Evolutionary conservation across 2,888 invertebrate species (phyloP), one percentile per base, ranked within the genome.

Genomic region (Nemotelus nigrinus): DNA sequence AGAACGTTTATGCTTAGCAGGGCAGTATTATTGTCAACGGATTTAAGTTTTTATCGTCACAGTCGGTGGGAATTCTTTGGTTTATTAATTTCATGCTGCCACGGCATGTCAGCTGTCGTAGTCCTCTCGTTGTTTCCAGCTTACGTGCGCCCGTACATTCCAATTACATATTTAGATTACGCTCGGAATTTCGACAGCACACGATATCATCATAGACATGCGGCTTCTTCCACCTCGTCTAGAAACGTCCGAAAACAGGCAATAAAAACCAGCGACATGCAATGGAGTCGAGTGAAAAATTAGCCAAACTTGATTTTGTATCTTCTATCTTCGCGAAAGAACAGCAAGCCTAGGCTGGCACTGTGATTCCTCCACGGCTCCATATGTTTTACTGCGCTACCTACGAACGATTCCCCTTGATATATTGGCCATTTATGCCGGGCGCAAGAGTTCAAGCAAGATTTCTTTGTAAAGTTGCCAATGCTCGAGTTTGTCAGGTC

Each of bases 251-350:
- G 25, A 25, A 25, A 25, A 25, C 25, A 25, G 25, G 45, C 65
- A 65, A 68, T 68, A 68, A 68, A 41, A 63, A 41, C 63, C 63
- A 41, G 44, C 41, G 53, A 68, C 39, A 50, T 45, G 47, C 48
- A 68, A 43, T 50, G 7, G 68, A 48, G 50, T 3, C 2, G 53
- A 48, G 10, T 50, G 53, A 68, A 50, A 50, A 39, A 68, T 50
- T 39, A 5, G 7, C 25, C 25, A 25, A 25, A 25, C 25, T 25
- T 25, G 25, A 25, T 25, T 25, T 25, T 25, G 25, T 25, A 25
- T 25, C 25, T 25, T 25, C 25, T 25, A 25, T 25, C 25, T 25
- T 25, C 25, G 25, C 25, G 25, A 25, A 25, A 25, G 25, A 25
- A 25, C 25, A 25, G 25, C 25, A 25, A 25, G 25, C 25, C 25